These are phyloP conservation scores for Vulpes ferrilata DNA, from an alignment of 2,113 vertebrate genomes.

Conservation along the genomic window DNA sequence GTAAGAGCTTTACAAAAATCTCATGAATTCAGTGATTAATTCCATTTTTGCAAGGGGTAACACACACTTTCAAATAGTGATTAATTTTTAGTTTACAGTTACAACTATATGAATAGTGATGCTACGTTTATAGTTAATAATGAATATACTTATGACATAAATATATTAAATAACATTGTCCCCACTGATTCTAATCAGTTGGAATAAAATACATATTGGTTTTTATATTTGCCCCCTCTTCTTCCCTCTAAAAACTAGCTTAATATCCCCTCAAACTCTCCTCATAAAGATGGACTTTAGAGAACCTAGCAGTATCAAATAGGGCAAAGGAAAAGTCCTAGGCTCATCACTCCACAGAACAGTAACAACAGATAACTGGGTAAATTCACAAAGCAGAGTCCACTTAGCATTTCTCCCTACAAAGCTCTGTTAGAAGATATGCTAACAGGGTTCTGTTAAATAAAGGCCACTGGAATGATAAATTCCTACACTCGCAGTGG, in stretches of 20 bases:
- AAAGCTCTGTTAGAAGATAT: constrained; percentile 24
- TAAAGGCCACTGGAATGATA: neutral
- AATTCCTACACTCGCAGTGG: neutral
- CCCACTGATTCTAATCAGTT: constrained; percentile 23
- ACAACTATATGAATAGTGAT: neutral
- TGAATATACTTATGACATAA: constrained; percentile 3
- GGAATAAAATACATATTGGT: constrained; percentile 29
- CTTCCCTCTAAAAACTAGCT: neutral
- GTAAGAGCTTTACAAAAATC: neutral
- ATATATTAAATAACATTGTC: neutral
- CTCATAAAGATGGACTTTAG: neutral
- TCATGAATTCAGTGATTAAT: neutral
- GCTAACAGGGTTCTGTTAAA: neutral
- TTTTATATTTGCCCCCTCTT: constrained; percentile 41
- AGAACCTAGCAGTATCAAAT: constrained; percentile 1
- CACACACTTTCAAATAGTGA: constrained; percentile 15
- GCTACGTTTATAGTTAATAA: constrained; percentile 36
- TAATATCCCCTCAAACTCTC: neutral
- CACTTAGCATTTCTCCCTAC: neutral
- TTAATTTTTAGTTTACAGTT: constrained; percentile 35
- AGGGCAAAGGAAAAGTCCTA: neutral
- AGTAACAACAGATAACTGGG: neutral
- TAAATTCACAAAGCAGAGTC: constrained; percentile 41
- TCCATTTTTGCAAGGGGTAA: neutral
- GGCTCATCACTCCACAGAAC: neutral